Conservation (phyloP, 2,888 invertebrate species). For the Brenthis ino region DNA sequence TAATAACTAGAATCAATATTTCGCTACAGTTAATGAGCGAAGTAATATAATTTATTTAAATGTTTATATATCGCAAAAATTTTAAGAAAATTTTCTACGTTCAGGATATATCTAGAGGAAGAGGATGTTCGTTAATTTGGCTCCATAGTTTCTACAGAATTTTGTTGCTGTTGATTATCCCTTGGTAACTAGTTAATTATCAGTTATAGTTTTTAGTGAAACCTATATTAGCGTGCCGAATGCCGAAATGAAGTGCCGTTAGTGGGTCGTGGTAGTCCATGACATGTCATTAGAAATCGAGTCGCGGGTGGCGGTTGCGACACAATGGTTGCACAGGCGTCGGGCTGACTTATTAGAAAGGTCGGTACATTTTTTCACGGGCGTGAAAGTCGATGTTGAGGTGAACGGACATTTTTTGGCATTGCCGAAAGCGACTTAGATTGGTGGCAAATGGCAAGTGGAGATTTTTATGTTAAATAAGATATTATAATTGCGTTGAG, state of each 20-base stretch:
- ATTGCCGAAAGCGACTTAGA: constrained; percentile 61
- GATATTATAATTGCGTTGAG: not conserved
- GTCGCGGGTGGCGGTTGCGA: constrained; percentile 51
- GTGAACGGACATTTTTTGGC: constrained; percentile 64
- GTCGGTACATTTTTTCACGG: constrained; percentile 68
- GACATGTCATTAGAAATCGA: constrained; percentile 44
- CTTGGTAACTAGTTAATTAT: not conserved
- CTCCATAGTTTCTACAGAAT: no score
- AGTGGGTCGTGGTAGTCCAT: constrained; percentile 29
- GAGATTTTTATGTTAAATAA: constrained; percentile 35
- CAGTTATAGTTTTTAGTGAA: not conserved
- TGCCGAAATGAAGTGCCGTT: constrained; percentile 3
- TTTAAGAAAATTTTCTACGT: not conserved
- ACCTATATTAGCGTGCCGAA: not conserved
- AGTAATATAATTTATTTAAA: not conserved
- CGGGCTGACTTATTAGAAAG: constrained; percentile 58
- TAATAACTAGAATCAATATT: constrained; percentile 11
- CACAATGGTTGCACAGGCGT: constrained; percentile 48
- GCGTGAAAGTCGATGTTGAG: constrained; percentile 61
- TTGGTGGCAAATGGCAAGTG: constrained; percentile 44
- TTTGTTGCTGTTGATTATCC: no score
- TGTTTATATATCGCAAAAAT: not conserved
- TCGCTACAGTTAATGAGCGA: not conserved
- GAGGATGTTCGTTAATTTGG: no score
- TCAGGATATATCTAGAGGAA: not conserved